These are phyloP conservation scores for Polyploca ridens DNA, from an alignment of 2,888 invertebrate genomes.

Conservation along the genomic window DNA sequence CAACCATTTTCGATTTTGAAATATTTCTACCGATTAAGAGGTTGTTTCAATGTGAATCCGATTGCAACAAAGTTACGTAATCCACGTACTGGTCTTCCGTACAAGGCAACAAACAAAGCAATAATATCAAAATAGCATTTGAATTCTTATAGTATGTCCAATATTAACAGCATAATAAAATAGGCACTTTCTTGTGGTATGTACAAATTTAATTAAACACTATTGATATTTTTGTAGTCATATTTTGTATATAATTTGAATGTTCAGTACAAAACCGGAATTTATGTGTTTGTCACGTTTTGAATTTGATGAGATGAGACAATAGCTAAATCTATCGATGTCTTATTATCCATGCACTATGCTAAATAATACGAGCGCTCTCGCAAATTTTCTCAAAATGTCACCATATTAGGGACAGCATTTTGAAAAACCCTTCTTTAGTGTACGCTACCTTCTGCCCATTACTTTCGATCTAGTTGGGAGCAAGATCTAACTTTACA, in stretches of 20 bases:
- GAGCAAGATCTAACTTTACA: too few species aligned
- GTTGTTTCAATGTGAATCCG: too few species aligned
- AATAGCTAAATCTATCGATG: constrained; percentile 58
- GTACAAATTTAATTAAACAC: constrained; percentile 45
- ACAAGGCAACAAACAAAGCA: constrained; percentile 26
- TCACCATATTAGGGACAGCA: too few species aligned
- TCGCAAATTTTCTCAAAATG: too few species aligned
- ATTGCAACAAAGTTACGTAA: too few species aligned
- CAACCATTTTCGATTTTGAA: too few species aligned
- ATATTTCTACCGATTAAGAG: too few species aligned
- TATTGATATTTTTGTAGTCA: constrained; percentile 34
- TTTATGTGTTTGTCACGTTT: constrained; percentile 11
- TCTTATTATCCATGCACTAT: constrained; percentile 43
- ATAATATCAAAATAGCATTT: constrained; percentile 25
- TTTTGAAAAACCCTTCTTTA: too few species aligned
- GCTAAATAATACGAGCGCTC: constrained; percentile 17
- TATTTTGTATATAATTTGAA: constrained; percentile 53
- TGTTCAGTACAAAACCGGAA: constrained; percentile 60
- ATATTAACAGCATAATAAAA: constrained; percentile 17
- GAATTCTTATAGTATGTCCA: not conserved
- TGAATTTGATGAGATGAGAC: constrained; percentile 35
- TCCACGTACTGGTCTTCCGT: constrained; percentile 37
- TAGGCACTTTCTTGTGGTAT: constrained; percentile 37
- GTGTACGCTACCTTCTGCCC: too few species aligned
- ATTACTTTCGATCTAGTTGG: too few species aligned